These are phyloP conservation scores for Thymelicus acteon DNA, from an alignment of 2,888 invertebrate species.

Conservation along the genomic window DNA sequence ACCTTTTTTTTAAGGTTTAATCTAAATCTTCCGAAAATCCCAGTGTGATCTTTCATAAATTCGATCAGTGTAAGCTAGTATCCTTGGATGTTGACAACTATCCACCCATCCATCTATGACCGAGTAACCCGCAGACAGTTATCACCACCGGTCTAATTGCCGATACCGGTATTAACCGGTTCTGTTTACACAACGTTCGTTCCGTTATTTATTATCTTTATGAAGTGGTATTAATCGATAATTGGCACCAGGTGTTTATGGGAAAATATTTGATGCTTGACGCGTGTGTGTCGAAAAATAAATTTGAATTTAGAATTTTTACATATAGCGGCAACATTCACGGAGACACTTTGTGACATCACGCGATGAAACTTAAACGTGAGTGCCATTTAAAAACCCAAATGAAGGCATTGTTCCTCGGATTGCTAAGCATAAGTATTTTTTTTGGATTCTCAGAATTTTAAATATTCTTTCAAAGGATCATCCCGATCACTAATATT, in stretches of 20 bases:
- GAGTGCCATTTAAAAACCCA: neutral
- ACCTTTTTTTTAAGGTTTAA: too few species aligned
- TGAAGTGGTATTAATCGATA: conserved; percentile 6
- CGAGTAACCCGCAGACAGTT: conserved; percentile 25
- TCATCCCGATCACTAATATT: too few species aligned
- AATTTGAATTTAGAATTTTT: too few species aligned
- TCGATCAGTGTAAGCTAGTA: too few species aligned
- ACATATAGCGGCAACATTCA: neutral
- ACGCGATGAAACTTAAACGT: neutral
- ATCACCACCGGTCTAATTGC: conserved; percentile 16
- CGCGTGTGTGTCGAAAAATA: neutral
- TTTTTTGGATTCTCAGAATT: too few species aligned
- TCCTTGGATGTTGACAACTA: neutral
- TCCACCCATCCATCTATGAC: neutral
- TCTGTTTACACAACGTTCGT: neutral
- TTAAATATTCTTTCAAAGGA: too few species aligned
- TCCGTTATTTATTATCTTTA: conserved; percentile 12
- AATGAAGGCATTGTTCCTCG: neutral
- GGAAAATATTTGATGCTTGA: neutral
- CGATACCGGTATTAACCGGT: neutral
- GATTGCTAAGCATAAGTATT: neutral
- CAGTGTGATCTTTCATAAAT: too few species aligned
- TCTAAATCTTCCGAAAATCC: too few species aligned
- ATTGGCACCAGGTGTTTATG: neutral
- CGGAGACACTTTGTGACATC: neutral